Base-by-base conservation (phyloP, 1,140 invertebrate genomes). In the Hyles euphorbiae region DNA sequence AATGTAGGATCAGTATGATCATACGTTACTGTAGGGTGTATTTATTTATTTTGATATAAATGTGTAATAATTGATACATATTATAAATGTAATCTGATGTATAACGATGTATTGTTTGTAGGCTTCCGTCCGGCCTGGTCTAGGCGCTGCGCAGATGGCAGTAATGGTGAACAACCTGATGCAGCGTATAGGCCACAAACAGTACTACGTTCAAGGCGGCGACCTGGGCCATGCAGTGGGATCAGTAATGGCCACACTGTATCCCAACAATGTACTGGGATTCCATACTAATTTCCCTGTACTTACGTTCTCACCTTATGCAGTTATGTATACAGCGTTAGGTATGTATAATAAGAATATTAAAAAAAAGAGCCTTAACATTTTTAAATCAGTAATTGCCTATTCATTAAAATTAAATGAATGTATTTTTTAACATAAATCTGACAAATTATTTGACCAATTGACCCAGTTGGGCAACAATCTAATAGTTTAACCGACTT, bases 141-240 rank as follows among this genome's bases (percentile, higher is more conserved):
- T 95, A n/a, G 92, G 93, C 45, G 74, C 90, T 5, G 63, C 90
- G 22, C 88, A 96, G 81, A 92, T 94, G 3, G 92, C 93, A 0
- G 89, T 94, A 5, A 85, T 98, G 4, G 92, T 98, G 65, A 91
- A 93, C 34, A 96, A 95, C 77, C 85, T 98, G 0, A 98, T 98
- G 97, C 67, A 90, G 1, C 90, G 95, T 47, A 83, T 98, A 2
- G 95, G 95, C 0, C 91, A 92, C 72, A 65, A 93, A 0, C 92
- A 92, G 65, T 98, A 94, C 80, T 94, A 96, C 47, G 81, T 94
- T 0, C 97, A 98, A 81, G 96, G 96, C 3, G 96, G 96, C 2
- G 96, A 98, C 74, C 93, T 93, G 91, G 95, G 95, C 3, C 77
- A 92, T 11, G 2, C 90, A 0, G 91, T 97, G 46, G 91, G 90